Base-by-base conservation (phyloP, 2,888 invertebrate species). In the Macroteleia sp. region DNA sequence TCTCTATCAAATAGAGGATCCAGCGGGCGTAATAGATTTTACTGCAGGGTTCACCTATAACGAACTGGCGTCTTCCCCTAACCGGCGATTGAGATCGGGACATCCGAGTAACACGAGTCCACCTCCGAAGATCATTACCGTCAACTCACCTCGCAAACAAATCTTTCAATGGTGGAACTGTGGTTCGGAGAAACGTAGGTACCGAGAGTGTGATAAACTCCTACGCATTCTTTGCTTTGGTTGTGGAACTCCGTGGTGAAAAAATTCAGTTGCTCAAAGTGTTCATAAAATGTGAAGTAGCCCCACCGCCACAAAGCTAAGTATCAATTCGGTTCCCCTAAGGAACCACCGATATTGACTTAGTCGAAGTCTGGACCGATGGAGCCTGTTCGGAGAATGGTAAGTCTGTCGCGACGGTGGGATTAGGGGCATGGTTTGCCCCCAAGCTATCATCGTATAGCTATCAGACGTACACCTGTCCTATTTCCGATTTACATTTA, bases 361-460 rank as follows among this genome's bases (percentile, higher is more conserved):
- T 59, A 2, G 42, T 59, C 2, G 44, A 59, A 8, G 59, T 59
- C 10, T 59, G 41, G 41, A 44, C 44, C 28, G 59, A 59, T 30
- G 59, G 59, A 3, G 41, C 59, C 2, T 25, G 25, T 25, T 25
- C 6, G 25, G 25, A 25, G 0, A 59, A 59, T n/a, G 59, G 59
- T 16, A n/a, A 2, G 12, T n/a, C 2, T 9, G 19, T 25, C 10
- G 59, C 59, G 8, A 10, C 5, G 12, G 42, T 16, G 1, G 59
- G 59, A 12, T 8, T 59, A 8, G 59, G 59, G 1, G 22, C 41
- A 1, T 59, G 59, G 59, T 59, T 59, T 10, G 59, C n/a, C n/a
- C n/a, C n/a, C n/a, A n/a, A n/a, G n/a, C n/a, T n/a, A n/a, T n/a
- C n/a, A n/a, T n/a, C n/a, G n/a, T n/a, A n/a, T n/a, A 25, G 25